phyloP scores from a whole-genome alignment of 2,797 vertebrate genomes.

The Merluccius polli region DNA sequence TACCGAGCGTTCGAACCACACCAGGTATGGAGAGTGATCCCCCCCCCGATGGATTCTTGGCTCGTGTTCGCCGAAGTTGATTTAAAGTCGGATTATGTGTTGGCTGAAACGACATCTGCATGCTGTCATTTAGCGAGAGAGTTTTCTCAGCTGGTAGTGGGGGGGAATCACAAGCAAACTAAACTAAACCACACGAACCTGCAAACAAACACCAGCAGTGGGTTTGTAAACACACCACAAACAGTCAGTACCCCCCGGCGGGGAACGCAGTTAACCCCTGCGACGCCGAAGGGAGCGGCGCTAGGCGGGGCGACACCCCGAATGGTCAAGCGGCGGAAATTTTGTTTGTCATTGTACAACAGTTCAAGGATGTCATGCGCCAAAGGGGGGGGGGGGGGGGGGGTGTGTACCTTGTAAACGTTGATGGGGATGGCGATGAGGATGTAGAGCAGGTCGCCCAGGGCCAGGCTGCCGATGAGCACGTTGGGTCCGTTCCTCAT shows the following conservation, averaged over 20 bases:
- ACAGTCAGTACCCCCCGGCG: neutral
- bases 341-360: neutral
- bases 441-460: constrained; percentile 87
- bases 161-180: constrained; percentile 8
- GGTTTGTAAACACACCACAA: constrained; percentile 8
- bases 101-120: neutral
- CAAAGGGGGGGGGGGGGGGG: neutral
- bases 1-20: neutral
- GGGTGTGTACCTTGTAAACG: constrained; percentile 67
- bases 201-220: neutral
- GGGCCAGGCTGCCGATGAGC: constrained; percentile 84
- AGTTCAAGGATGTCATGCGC: neutral
- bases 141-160: neutral
- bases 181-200: constrained; percentile 8
- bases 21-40: neutral
- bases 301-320: too few relatives aligned
- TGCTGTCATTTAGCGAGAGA: neutral
- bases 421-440: constrained; percentile 85
- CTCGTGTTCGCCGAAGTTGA: neutral
- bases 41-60: neutral
- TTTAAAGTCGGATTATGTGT: neutral
- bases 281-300: neutral
- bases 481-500: constrained; percentile 90
- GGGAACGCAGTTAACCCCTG: neutral
- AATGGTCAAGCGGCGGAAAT: neutral